phyloP scores from a whole-genome alignment of 2,888 invertebrate species.

The Chromoteleia sp. region DNA sequence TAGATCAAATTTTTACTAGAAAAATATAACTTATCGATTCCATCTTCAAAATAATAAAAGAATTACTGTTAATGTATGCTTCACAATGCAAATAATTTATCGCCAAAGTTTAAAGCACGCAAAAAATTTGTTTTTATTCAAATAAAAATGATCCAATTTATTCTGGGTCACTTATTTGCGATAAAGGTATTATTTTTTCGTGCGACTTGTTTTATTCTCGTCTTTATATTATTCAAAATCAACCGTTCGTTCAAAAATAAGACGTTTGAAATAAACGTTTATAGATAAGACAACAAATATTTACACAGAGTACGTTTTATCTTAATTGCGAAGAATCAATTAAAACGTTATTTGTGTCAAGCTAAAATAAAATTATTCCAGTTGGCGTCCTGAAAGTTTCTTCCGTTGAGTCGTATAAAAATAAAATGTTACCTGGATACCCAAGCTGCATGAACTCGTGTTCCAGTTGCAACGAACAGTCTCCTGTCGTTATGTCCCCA shows the following conservation, averaged over 20 bases:
- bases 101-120: not conserved
- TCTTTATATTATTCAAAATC: not conserved
- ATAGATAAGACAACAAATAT: not conserved
- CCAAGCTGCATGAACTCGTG: constrained; percentile 96
- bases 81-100: not conserved
- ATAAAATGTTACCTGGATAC: constrained; percentile 87
- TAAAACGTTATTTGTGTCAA: not conserved
- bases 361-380: constrained; percentile 14
- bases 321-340: constrained; percentile 1
- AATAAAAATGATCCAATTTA: constrained; percentile 25
- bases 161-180: constrained; percentile 28
- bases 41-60: too few relatives aligned
- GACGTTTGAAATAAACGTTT: not conserved
- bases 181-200: constrained; percentile 21
- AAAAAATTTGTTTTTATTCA: constrained; percentile 7
- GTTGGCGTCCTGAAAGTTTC: constrained; percentile 2
- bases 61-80: not conserved
- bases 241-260: not conserved
- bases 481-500: constrained; percentile 99
- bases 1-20: too few relatives aligned
- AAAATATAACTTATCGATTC: too few relatives aligned
- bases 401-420: constrained; percentile 10
- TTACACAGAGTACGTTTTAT: not conserved
- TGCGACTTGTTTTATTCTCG: not conserved
- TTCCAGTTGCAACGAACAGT: constrained; percentile 96